Evolutionary conservation across 1,140 invertebrate genomes (phyloP), one percentile per base, ranked within the genome.

Genomic region (Acromyrmex heyeri): DNA sequence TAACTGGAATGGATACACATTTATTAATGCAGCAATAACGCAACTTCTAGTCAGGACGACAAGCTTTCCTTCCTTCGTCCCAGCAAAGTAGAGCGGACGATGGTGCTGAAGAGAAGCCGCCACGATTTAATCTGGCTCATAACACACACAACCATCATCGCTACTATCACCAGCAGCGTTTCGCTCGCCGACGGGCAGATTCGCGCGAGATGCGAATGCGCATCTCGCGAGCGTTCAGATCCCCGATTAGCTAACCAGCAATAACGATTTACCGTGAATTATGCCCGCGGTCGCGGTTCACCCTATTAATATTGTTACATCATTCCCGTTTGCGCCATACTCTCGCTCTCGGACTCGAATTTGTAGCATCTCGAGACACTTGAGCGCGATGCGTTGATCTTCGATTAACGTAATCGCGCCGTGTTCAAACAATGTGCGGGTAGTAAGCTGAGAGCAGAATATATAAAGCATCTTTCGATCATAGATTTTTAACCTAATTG

Each of bases 181-280:
- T 67, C 34, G 75, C n/a, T 77, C 55, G 76, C 72, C 72, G 50
- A 67, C 48, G 55, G 72, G 86, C 55, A 81, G 59, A 86, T 75
- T 34, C 65, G 48, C 69, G 70, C 90, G 83, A 85, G 79, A 88
- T 76, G 90, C 90, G 91, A 75, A 85, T 76, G 88, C 89, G 91
- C 91, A 88, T 93, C 93, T 92, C 91, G 86, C 76, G 72, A 86
- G 75, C 89, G 90, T 90, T 92, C 77, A 65, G 91, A 92, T 92
- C 89, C 90, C 81, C 86, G 92, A 93, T 93, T 93, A 93, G 91
- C 91, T 91, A 91, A 91, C 87, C 86, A 67, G 88, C 87, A 87
- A 90, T 93, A 93, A 93, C 87, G 86, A 91, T 90, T 92, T 86
- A 55, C 89, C 85, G 85, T 86, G 82, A 87, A 88, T 88, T 83